Base-by-base conservation (phyloP, 2,797 vertebrate genomes). In the Spatula clypeata region DNA sequence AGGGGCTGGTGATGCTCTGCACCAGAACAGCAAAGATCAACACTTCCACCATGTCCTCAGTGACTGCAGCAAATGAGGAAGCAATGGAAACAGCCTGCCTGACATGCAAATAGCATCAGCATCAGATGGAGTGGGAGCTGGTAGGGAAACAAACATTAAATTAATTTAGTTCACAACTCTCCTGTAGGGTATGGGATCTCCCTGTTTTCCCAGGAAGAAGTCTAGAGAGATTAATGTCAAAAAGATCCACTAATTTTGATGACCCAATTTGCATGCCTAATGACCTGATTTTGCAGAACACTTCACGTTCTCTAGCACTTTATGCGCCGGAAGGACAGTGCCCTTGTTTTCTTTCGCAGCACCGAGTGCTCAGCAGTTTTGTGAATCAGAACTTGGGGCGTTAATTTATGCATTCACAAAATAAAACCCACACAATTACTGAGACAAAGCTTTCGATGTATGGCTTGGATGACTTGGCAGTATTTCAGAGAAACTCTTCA, bases 111-210 rank as follows among this genome's bases (percentile, higher is more conserved):
- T 93, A 91, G 82, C 93, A 79, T 86, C 90, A 66, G 93, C 92
- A 95, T 97, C 90, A 88, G 66, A 88, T 86, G 86, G 85, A 94
- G 87, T 1, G 88, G 94, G 96, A 96, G 91, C 77, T 94, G 36
- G 17, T 88, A 61, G 66, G 89, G 90, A 96, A 97, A 97, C 88
- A 97, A 97, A 97, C 95, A 96, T 96, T 92, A 94, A 97, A 97
- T 96, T 96, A 97, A 97, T 96, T 96, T 97, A 95, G 96, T 96
- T 97, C 96, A 96, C 95, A 96, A 95, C 90, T 97, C 93, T 96
- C 95, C 95, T 97, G 95, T 96, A 95, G 96, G 96, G 96, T 95
- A 94, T 95, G 96, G 95, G 94, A 96, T 96, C 93, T 96, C 96
- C 95, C 94, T 96, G 89, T 95, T 97, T 95, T 96, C 95, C 91